Evolutionary conservation across 2,888 invertebrate genomes (phyloP), one percentile per base, ranked within the genome.

Genomic region (Macrosiphum euphorbiae): DNA sequence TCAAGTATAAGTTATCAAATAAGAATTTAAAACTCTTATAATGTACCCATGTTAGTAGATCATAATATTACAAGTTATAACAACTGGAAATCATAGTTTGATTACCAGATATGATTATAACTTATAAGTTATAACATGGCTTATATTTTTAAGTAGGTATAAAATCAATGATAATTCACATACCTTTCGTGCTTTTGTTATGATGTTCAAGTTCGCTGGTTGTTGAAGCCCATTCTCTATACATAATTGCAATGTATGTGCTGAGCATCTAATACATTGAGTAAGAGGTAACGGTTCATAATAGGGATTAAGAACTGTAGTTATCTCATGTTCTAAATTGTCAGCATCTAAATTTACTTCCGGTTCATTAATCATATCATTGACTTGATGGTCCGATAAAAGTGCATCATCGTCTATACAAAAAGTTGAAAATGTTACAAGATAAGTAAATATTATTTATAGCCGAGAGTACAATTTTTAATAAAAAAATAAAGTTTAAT

Each of bases 191-290:
- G 84, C 84, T 85, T 85, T 85, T 41, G 41, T 85, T 85, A 85
- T 61, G 28, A 61, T 61, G 61, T 61, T 61, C 61, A 61, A 61
- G 61, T 61, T 61, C 28, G 3, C 61, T 24, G 55, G 55, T 55
- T 55, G 55, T 85, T 41, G 20, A 85, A 85, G 85, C 44, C 85
- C 85, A 85, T 26, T 41, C 24, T 85, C 41, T 4, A 85, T 26
- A 85, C 85, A 85, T 61, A 50, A 50, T 50, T 87, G 87, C 50
- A 50, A 41, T 28, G 50, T 87, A 2, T 87, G 87, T n/a, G 44
- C 87, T 87, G 87, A 87, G 47, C 47, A 87, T 44, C 87, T 28
- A 41, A 87, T 86, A 28, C 86, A 86, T 86, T 47, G 86, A 44
- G 86, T 86, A 11, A 47, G 26, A 35, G 86, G 47, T 26, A 44